Conservation (phyloP, 2,113 vertebrate species). For the Phylloscopus trochilus region DNA sequence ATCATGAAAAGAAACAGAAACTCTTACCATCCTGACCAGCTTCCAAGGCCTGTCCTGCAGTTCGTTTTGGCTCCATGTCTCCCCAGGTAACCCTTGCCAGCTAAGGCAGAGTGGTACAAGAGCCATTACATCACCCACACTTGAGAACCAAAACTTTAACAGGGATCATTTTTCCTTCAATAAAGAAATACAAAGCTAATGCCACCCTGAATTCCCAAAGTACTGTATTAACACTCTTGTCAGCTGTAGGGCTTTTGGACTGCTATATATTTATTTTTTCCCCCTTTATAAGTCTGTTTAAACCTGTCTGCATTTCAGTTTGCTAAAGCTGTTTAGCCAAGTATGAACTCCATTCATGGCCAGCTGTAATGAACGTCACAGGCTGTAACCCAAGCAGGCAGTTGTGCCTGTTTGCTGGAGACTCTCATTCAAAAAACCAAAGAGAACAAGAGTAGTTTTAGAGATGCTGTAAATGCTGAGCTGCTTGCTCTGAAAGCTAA, state of each 20-base stretch:
- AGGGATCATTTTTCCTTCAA: not conserved
- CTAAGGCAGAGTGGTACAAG: not conserved
- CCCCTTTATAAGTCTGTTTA: not conserved
- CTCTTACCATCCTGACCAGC: not conserved
- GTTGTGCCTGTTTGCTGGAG: not conserved
- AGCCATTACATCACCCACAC: not conserved
- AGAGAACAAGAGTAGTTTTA: not conserved
- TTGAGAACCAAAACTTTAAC: not conserved
- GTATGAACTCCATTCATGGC: not conserved
- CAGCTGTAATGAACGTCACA: not conserved
- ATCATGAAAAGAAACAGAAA: not conserved
- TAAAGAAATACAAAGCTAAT: not conserved
- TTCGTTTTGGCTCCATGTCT: not conserved
- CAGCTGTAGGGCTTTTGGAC: not conserved
- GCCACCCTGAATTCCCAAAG: not conserved
- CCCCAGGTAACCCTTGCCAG: not conserved
- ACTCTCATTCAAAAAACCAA: not conserved
- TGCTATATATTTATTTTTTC: not conserved
- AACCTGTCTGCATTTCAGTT: not conserved
- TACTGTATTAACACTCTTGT: not conserved
- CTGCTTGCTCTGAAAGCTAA: not conserved
- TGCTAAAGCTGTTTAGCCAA: not conserved
- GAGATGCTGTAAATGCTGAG: not conserved
- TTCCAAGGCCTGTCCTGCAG: not conserved
- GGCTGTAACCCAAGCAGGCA: conserved; percentile 1